A percentile compares a stretch with the other conserved stretches of the same genome.
These are phyloP conservation scores for Leptopilina myrica DNA, from an alignment of 2,888 invertebrate genomes.

Conservation along the genomic window DNA sequence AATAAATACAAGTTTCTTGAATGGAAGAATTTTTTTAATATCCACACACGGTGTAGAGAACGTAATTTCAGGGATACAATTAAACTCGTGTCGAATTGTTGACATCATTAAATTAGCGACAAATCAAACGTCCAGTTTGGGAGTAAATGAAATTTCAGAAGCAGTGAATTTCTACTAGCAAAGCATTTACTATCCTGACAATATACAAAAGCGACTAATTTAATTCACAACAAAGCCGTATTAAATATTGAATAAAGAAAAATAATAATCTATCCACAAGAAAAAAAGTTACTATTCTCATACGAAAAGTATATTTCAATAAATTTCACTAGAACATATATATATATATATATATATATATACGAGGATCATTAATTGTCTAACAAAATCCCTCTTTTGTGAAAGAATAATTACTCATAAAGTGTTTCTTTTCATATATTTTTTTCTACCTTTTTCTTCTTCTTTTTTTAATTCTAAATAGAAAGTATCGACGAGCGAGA, in stretches of 20 bases:
- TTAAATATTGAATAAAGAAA: neutral
- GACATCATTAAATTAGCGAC: slow-evolving; percentile 19
- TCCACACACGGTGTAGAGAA: neutral
- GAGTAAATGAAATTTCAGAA: slow-evolving; percentile 14
- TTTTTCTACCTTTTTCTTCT: too few species aligned
- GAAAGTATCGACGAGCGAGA: slow-evolving; percentile 2
- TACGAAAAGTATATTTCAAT: neutral
- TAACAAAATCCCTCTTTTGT: neutral
- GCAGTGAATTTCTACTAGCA: neutral
- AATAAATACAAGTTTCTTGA: too few species aligned
- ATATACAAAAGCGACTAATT: slow-evolving; percentile 16
- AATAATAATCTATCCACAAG: neutral
- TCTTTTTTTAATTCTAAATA: neutral
- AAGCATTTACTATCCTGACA: neutral
- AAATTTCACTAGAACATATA: neutral
- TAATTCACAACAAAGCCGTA: slow-evolving; percentile 1
- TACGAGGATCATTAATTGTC: neutral
- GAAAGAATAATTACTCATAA: slow-evolving; percentile 13
- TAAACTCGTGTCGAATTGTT: slow-evolving; percentile 4
- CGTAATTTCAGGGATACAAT: slow-evolving; percentile 14
- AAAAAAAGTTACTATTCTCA: neutral
- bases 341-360: too few species aligned
- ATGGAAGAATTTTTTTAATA: neutral
- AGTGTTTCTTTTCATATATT: neutral
- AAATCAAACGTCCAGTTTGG: slow-evolving; percentile 18